Conservation (phyloP, 1,140 invertebrate genomes). For the Micrasema minimum region DNA sequence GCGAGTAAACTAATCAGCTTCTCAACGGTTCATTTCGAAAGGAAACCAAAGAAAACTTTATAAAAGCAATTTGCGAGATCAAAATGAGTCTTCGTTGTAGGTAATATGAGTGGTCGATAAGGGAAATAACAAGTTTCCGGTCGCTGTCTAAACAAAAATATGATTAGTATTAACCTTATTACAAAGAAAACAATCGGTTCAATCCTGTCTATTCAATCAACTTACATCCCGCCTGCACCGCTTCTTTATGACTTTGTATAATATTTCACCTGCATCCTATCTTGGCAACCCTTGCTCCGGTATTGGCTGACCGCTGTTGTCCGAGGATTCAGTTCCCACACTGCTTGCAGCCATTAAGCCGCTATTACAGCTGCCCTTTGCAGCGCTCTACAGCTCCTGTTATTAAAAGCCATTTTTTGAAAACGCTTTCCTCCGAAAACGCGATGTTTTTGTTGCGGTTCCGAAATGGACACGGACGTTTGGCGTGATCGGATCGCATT, state of each 20-base stretch:
- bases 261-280: conserved; percentile 35
- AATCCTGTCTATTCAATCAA: conserved; percentile 6
- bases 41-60: too few relatives aligned
- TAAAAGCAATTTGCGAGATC: too few relatives aligned
- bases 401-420: conserved; percentile 54
- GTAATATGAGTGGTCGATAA: background rate
- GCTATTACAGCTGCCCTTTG: conserved; percentile 44
- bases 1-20: too few relatives aligned
- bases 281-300: background rate
- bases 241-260: conserved; percentile 17
- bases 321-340: conserved; percentile 48
- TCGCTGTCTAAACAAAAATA: too few relatives aligned
- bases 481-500: conserved; percentile 52
- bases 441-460: conserved; percentile 47
- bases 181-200: too few relatives aligned
- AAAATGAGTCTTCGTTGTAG: too few relatives aligned
- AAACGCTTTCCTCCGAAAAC: conserved; percentile 46
- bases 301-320: conserved; percentile 5
- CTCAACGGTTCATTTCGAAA: too few relatives aligned
- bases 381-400: conserved; percentile 51
- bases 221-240: background rate
- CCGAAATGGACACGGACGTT: conserved; percentile 33
- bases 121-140: background rate
- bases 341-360: conserved; percentile 46
- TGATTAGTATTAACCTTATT: too few relatives aligned